phyloP scores from a whole-genome alignment of 2,797 vertebrate genomes.

The Pipistrellus nathusii region DNA sequence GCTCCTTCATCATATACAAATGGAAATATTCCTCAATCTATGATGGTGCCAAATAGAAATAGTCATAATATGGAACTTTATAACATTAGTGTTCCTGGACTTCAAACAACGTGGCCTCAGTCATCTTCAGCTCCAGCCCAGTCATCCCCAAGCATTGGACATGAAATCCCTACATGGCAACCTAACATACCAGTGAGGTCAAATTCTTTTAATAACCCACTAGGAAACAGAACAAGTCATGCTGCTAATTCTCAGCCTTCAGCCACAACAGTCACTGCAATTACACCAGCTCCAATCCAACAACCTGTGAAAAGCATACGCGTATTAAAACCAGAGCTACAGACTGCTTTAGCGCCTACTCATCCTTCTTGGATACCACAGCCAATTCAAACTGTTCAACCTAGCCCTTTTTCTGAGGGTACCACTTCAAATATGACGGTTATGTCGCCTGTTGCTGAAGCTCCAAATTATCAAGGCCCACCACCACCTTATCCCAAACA shows the following conservation, averaged over 20 bases:
- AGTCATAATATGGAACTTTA: slow-evolving; percentile 97
- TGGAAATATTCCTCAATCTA: slow-evolving; percentile 92
- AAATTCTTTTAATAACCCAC: slow-evolving; percentile 96
- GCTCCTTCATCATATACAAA: slow-evolving; percentile 93
- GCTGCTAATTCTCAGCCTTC: slow-evolving; percentile 93
- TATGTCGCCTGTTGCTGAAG: slow-evolving; percentile 91
- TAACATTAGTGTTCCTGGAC: slow-evolving; percentile 88
- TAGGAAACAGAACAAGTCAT: slow-evolving; percentile 89
- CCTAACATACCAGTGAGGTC: slow-evolving; percentile 93
- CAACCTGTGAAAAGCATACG: slow-evolving; percentile 97
- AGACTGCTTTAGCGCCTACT: slow-evolving; percentile 96
- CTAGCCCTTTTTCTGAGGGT: slow-evolving; percentile 91
- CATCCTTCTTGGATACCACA: slow-evolving; percentile 96
- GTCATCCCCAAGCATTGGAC: slow-evolving; percentile 90
- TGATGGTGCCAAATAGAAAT: slow-evolving; percentile 94
- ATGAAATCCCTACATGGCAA: slow-evolving; percentile 93
- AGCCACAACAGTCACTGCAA: slow-evolving; percentile 96
- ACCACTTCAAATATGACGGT: slow-evolving; percentile 85
- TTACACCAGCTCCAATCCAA: slow-evolving; percentile 96
- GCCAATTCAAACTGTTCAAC: slow-evolving; percentile 86
- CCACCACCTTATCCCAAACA: slow-evolving; percentile 98
- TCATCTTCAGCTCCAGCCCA: slow-evolving; percentile 89
- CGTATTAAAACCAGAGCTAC: slow-evolving; percentile 96
- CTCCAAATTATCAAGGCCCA: slow-evolving; percentile 96
- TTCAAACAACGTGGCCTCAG: slow-evolving; percentile 93